Percentiles rank a stretch among this genome's conserved stretches.
Conservation (phyloP, 2,888 invertebrate genomes). For the Masnerella sp. region DNA sequence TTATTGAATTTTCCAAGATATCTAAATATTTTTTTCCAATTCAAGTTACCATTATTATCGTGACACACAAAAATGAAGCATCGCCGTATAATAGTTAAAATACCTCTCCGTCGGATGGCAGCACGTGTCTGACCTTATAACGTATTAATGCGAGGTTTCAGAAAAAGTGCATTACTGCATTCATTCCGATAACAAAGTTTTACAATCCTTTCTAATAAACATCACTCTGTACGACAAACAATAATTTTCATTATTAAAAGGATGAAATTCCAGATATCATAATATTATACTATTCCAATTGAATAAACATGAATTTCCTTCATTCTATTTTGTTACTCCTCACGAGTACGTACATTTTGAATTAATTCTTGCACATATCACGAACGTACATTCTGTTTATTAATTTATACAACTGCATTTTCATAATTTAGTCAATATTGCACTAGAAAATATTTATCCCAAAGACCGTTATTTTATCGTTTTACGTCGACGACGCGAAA, state of each 20-base stretch:
- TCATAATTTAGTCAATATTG: neutral
- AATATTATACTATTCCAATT: too few species aligned
- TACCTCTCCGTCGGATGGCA: constrained; percentile 37
- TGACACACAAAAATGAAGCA: constrained; percentile 5
- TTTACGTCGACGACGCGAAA: neutral
- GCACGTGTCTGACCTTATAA: constrained; percentile 20
- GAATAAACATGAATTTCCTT: too few species aligned
- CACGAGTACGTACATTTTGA: too few species aligned
- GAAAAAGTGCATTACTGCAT: too few species aligned
- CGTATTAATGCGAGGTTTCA: constrained; percentile 3
- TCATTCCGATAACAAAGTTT: neutral
- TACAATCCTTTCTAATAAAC: too few species aligned
- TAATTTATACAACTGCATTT: neutral
- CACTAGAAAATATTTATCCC: neutral
- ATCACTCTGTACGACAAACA: too few species aligned
- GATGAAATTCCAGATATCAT: too few species aligned
- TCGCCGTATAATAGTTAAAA: constrained; percentile 24
- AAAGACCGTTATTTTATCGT: neutral
- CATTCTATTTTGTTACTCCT: too few species aligned
- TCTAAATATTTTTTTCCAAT: too few species aligned
- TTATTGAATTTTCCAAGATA: too few species aligned
- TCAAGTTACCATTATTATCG: neutral
- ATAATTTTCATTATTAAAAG: too few species aligned
- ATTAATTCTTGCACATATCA: too few species aligned
- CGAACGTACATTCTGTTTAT: neutral